Evolutionary conservation across 2,113 vertebrate species (phyloP).

Genomic region (Henicopernis longicauda): DNA sequence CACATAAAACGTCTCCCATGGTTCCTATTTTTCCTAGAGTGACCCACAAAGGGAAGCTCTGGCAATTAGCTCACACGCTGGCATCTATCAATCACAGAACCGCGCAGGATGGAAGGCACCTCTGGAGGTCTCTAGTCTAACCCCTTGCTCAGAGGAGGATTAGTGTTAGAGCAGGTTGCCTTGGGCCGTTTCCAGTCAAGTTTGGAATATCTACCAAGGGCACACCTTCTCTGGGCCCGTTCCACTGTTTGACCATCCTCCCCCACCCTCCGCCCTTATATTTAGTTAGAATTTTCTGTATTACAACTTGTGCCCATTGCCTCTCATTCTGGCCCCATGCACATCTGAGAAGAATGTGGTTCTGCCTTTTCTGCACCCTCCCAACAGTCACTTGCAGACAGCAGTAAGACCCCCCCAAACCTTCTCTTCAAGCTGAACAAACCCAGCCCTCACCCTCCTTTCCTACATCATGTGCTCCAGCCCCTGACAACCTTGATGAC

Average conservation of each 20-base stretch:
- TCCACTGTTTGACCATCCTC: neutral
- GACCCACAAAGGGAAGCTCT: neutral
- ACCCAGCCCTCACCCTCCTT: neutral
- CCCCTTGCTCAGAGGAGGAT: neutral
- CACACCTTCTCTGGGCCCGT: neutral
- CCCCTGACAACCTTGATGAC: neutral
- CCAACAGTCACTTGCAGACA: neutral
- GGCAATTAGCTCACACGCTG: neutral
- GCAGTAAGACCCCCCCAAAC: fast-evolving
- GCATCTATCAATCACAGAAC: neutral
- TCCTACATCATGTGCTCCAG: neutral
- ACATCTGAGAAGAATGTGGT: neutral
- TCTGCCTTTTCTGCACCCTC: neutral
- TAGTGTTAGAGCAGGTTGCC: neutral
- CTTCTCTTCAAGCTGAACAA: neutral
- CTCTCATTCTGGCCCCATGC: neutral
- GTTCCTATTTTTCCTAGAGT: neutral
- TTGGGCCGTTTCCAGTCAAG: neutral
- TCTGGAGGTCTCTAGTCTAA: neutral
- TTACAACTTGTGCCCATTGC: neutral
- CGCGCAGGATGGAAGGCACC: neutral
- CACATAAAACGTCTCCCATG: neutral
- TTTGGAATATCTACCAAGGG: neutral
- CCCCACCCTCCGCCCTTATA: neutral
- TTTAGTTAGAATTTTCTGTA: neutral